phyloP scores from a whole-genome alignment of 2,797 vertebrate genomes.

The Characodon lateralis region DNA sequence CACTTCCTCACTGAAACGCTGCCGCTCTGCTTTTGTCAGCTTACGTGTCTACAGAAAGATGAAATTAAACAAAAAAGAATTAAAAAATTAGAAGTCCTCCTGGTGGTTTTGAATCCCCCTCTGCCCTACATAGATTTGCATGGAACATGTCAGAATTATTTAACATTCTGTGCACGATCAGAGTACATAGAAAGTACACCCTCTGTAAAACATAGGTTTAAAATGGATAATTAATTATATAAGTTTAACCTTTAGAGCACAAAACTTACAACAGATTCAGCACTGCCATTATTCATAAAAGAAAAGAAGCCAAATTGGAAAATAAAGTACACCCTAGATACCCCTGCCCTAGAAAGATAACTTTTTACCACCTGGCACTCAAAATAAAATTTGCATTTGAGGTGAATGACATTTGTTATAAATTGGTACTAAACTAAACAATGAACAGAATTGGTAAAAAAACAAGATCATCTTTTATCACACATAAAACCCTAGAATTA shows the following conservation, averaged over 20 bases:
- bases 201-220: neutral
- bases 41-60: slow-evolving; percentile 85
- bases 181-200: neutral
- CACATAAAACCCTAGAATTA: neutral
- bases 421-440: neutral
- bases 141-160: neutral
- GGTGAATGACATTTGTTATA: neutral
- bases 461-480: neutral
- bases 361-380: neutral
- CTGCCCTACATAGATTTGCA: neutral
- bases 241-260: neutral
- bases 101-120: neutral
- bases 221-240: neutral
- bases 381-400: neutral
- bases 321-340: too few relatives aligned
- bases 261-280: neutral
- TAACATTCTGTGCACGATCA: neutral
- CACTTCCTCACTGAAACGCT: slow-evolving; percentile 96
- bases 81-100: neutral
- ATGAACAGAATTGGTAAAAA: neutral
- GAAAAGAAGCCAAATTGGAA: neutral
- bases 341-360: neutral
- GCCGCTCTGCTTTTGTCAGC: slow-evolving; percentile 91
- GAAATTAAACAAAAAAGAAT: neutral
- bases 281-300: neutral